These are phyloP conservation scores for Leptobrachium leishanense DNA, from an alignment of 2,113 vertebrate genomes.

Conservation along the genomic window DNA sequence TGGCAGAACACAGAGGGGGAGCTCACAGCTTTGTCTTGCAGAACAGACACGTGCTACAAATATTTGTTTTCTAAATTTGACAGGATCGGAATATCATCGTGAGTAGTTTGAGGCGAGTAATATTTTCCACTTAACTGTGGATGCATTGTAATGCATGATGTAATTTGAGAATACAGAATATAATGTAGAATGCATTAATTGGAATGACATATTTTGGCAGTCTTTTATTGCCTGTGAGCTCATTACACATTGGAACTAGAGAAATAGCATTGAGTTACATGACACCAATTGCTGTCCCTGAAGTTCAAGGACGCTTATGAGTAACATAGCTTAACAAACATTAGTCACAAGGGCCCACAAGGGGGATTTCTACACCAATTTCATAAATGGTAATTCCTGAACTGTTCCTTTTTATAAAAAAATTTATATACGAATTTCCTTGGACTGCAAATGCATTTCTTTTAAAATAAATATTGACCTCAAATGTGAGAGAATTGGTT, in stretches of 20 bases:
- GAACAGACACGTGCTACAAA: neutral
- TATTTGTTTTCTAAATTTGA: neutral
- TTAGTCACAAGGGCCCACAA: neutral
- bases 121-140: neutral
- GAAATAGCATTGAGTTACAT: neutral
- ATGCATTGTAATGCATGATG: neutral
- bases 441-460: no score
- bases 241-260: slow-evolving; percentile 3
- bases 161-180: neutral
- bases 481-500: no score
- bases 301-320: slow-evolving; percentile 13
- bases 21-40: no score
- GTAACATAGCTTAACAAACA: neutral
- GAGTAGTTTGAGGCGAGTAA: neutral
- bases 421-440: no score
- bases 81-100: neutral
- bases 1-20: no score
- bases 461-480: no score
- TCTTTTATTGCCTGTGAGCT: slow-evolving; percentile 12
- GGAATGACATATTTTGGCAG: slow-evolving; percentile 4
- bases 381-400: no score
- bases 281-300: neutral
- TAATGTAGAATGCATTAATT: slow-evolving; percentile 18
- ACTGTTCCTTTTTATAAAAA: no score
- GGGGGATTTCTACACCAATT: neutral